Percentiles rank a stretch among this genome's conserved stretches.
Evolutionary conservation across 2,113 vertebrate genomes (phyloP).

Genomic region (Chelonoidis abingdonii): DNA sequence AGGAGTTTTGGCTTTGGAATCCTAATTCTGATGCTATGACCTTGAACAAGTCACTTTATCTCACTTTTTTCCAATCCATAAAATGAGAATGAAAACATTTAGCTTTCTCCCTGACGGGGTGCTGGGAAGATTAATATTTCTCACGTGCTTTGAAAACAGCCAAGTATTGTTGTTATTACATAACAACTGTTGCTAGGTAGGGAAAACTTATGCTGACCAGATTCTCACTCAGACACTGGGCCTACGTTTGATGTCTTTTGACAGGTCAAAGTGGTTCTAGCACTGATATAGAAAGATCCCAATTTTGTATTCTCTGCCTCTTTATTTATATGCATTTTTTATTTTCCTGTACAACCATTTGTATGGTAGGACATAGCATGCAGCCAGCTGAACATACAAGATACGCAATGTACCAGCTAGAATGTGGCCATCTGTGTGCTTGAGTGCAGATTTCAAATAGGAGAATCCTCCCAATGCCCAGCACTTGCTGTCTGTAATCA

Average conservation of each 20-base stretch:
- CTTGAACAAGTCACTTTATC: neutral
- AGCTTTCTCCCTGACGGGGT: slow-evolving; percentile 16
- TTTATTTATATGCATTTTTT: neutral
- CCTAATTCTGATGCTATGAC: neutral
- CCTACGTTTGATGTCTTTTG: neutral
- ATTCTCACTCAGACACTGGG: neutral
- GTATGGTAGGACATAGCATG: rapidly evolving
- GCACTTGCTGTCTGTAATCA: neutral
- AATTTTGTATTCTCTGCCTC: neutral
- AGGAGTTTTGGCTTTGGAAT: neutral
- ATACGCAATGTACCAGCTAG: neutral
- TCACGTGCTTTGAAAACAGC: slow-evolving; percentile 46
- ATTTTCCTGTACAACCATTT: neutral
- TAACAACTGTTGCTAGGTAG: slow-evolving; percentile 60
- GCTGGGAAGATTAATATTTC: slow-evolving; percentile 45
- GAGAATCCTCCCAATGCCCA: neutral
- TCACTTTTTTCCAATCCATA: neutral
- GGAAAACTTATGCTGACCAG: neutral
- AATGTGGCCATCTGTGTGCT: neutral
- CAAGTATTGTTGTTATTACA: slow-evolving; percentile 17
- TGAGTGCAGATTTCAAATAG: neutral
- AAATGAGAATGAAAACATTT: neutral
- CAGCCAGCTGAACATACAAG: neutral
- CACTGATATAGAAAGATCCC: neutral
- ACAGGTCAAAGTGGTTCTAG: neutral